Base-by-base conservation (phyloP, 2,113 vertebrate genomes). In the Apeltes quadracus region DNA sequence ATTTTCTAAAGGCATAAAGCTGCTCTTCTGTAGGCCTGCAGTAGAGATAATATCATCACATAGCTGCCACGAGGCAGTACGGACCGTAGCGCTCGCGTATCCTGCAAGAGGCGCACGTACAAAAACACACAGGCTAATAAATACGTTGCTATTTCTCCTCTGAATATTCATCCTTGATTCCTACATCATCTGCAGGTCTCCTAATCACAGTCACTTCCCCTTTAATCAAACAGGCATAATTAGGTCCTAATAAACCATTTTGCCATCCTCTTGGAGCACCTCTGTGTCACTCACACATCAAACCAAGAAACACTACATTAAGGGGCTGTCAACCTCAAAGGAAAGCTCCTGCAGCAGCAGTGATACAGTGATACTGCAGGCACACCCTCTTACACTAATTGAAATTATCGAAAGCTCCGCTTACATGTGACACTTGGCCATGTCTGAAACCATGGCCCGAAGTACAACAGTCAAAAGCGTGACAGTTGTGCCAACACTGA, bases 141-240 rank as follows among this genome's bases (percentile, higher is more conserved):
- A 41, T 64, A 82, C 69, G 83, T 57, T 73, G 68, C 81, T 81
- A 58, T 70, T 72, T 87, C 87, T 89, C 80, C 67, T 69, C 84
- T 93, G 90, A 91, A 93, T 93, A 94, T 92, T 93, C 91, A 92
- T 93, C 88, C 86, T 61, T 88, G 89, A 91, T 90, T 90, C 84
- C 86, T n/a, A 83, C 90, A 87, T 92, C 89, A 89, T 89, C 90
- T 79, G 74, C 86, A 86, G 90, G 89, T 93, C 87, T 92, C 78
- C 87, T 92, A 93, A 94, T 94, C 93, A 93, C 90, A 93, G 86
- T 91, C 92, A 93, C 92, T 91, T 93, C 92, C 92, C 88, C 89
- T 93, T 93, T 94, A 94, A 94, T 94, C 91, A 92, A 89, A 90
- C 85, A 72, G 83, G 84, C 93, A 85, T 94, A 92, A 94, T 94